Base-by-base conservation (phyloP, 2,797 vertebrate species). In the Chloroceryle amazona region DNA sequence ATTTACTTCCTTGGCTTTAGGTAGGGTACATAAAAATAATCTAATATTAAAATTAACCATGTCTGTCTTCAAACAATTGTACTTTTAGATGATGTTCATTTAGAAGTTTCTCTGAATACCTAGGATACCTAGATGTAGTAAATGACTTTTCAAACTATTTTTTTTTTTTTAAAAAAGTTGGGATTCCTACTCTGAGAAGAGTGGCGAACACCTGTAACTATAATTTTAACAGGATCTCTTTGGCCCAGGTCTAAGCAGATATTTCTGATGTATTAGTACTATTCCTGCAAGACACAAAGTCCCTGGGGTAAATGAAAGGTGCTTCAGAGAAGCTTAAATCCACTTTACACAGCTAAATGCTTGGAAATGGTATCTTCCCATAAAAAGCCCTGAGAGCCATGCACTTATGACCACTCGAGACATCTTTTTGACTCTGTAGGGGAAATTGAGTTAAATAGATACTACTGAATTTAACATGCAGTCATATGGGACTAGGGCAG, bases 241-340 rank as follows among this genome's bases (percentile, higher is more conserved):
- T 81, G 41, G 14, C 51, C 68, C 11, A 73, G 67, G 90, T 58
- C 14, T 58, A 87, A 87, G 58, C 67, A 80, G 16, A 65, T 75
- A 61, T 35, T 86, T 87, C 88, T 79, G 21, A 88, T 91, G 18
- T 58, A 79, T 86, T 91, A 62, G 26, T 74, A 39, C 14, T 65
- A n/a, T 52, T 89, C 26, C 66, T 75, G 6, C n/a, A 95, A 90
- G 71, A 87, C 33, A 60, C n/a, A 57, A 73, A 80, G 11, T 58
- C 91, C 54, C 68, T 54, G 8, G n/a, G 29, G 68, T 61, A 86
- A 91, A 83, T 37, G n/a, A 57, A 71, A 91, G 13, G 17, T 58
- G 78, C n/a, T 92, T 76, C 70, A 81, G 76, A 92, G 86, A 70
- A 86, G 15, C 29, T 33, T 54, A 90, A 95, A 96, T 72, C 39